These are phyloP conservation scores for Platycheirus albimanus DNA, from an alignment of 2,888 invertebrate species.

Conservation along the genomic window DNA sequence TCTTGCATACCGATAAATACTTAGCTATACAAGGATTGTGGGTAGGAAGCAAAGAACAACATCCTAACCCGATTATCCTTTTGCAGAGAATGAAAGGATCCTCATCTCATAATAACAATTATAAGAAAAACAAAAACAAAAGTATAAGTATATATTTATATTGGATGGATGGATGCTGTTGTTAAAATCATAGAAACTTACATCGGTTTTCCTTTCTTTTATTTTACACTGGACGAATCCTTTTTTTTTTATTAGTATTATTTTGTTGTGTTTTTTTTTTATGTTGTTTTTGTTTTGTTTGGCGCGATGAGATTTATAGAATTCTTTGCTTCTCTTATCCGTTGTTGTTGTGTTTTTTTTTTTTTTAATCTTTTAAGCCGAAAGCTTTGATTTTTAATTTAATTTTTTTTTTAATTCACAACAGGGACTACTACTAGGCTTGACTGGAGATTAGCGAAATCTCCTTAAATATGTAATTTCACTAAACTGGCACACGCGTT, in stretches of 20 bases:
- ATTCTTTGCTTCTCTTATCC: not conserved
- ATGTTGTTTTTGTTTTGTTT: conserved; percentile 28
- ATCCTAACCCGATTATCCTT: conserved; percentile 5
- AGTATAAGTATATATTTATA: not conserved
- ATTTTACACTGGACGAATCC: conserved; percentile 30
- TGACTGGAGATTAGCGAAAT: not conserved
- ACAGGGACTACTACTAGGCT: no score
- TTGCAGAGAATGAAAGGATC: not conserved
- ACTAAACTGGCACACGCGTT: conserved; percentile 1
- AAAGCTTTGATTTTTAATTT: not conserved
- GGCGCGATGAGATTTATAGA: not conserved
- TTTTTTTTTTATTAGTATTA: conserved; percentile 31
- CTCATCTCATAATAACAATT: not conserved
- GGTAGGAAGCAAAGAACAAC: not conserved
- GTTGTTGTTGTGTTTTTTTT: not conserved
- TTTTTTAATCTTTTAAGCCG: conserved; percentile 1
- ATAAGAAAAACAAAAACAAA: conserved; percentile 13
- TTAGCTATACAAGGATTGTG: no score
- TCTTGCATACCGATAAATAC: conserved; percentile 22
- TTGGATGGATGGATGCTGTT: conserved; percentile 1
- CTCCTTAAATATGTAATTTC: not conserved
- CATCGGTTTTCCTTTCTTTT: conserved; percentile 20
- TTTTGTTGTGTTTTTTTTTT: no score
- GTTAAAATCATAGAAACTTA: conserved; percentile 49
- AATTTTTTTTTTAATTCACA: not conserved